These are phyloP conservation scores for Thrips palmi DNA, from an alignment of 1,140 invertebrate genomes.

Conservation along the genomic window DNA sequence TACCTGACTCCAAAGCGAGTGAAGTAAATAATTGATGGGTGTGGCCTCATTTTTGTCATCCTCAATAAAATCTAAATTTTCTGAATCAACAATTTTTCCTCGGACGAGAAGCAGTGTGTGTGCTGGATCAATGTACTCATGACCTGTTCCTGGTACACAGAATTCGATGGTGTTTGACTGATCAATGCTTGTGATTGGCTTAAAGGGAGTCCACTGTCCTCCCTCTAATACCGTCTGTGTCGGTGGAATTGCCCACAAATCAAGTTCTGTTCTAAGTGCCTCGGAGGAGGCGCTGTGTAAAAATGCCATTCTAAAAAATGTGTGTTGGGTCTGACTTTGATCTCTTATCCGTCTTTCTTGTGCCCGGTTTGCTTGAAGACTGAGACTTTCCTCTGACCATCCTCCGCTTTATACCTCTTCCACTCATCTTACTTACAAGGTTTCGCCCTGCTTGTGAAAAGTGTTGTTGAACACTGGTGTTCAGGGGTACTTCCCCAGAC, in stretches of 20 bases:
- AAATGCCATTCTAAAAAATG: conserved; percentile 15
- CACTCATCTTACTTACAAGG: conserved; percentile 14
- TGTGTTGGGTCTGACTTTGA: conserved; percentile 1
- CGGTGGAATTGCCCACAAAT: conserved; percentile 24
- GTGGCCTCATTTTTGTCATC: conserved; percentile 14
- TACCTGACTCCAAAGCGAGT: conserved; percentile 24
- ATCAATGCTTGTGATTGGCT: conserved; percentile 22
- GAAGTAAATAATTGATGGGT: conserved; percentile 22
- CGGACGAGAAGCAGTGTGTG: conserved; percentile 22
- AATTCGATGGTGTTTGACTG: conserved; percentile 24
- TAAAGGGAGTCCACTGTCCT: conserved; percentile 21
- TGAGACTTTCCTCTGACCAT: conserved; percentile 14
- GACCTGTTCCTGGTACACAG: conserved; percentile 19
- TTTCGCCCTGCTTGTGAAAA: conserved; percentile 14
- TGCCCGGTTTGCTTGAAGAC: conserved; percentile 4
- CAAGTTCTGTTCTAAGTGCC: conserved; percentile 22
- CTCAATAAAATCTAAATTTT: conserved; percentile 12
- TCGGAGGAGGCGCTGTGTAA: conserved; percentile 16
- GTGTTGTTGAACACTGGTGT: conserved; percentile 16
- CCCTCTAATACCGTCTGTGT: conserved; percentile 24
- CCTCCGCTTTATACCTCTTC: conserved; percentile 7
- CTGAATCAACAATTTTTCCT: conserved; percentile 16
- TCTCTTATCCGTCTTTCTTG: conserved; percentile 8
- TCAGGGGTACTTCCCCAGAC: conserved; percentile 11
- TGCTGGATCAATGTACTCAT: conserved; percentile 22